Evolutionary conservation across 2,888 invertebrate species (phyloP).

Genomic region (Melanargia galathea): DNA sequence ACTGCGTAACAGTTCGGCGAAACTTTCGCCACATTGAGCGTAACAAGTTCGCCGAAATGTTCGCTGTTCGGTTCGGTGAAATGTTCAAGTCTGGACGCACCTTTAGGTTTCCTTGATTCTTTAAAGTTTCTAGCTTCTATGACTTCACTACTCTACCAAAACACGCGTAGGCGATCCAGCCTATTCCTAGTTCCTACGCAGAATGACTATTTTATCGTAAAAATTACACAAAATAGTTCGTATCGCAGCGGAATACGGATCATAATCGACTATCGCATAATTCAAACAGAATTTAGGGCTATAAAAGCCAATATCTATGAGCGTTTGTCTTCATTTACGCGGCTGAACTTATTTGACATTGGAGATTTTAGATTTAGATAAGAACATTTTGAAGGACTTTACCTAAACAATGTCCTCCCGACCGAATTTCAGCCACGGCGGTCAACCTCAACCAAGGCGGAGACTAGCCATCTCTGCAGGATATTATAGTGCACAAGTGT

Average conservation of each 20-base stretch:
- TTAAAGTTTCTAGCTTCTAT: conserved; percentile 8
- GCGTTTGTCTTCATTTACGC: conserved; percentile 44
- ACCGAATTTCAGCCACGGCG: too few relatives aligned
- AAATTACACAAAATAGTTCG: conserved; percentile 21
- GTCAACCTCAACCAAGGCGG: too few relatives aligned
- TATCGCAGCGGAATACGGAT: conserved; percentile 9
- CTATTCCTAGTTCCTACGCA: conserved; percentile 30
- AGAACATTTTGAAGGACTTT: too few relatives aligned
- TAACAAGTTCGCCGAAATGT: too few relatives aligned
- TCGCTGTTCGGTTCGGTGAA: too few relatives aligned
- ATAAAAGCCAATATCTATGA: conserved; percentile 39
- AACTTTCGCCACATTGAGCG: too few relatives aligned
- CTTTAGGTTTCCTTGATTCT: background rate
- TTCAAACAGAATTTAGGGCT: conserved; percentile 26
- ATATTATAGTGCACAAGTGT: too few relatives aligned
- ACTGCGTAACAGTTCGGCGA: too few relatives aligned
- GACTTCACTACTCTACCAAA: conserved; percentile 20
- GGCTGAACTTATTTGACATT: conserved; percentile 10
- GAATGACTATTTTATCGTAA: background rate
- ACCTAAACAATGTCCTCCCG: too few relatives aligned
- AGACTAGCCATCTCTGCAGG: too few relatives aligned
- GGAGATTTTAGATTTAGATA: conserved; percentile 4
- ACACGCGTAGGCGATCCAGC: conserved; percentile 28
- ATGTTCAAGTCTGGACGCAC: too few relatives aligned
- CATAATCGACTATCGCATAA: conserved; percentile 7